Conservation (phyloP, 2,797 vertebrate species). For the Sternarchorhynchus goeldii region DNA sequence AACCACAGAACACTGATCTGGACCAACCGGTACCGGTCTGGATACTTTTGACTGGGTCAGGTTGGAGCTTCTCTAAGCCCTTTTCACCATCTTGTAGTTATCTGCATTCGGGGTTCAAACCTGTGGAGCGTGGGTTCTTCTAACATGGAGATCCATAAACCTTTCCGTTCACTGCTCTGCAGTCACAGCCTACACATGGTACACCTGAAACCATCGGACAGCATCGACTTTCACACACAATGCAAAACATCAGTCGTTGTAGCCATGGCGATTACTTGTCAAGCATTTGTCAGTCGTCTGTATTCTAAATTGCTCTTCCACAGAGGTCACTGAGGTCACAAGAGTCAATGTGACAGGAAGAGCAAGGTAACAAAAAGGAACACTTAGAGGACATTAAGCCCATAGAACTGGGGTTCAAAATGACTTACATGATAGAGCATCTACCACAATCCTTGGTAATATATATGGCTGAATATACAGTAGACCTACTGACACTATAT, state of each 20-base stretch:
- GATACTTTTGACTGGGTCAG: not conserved
- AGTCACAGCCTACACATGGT: not conserved
- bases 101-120: slow-evolving; percentile 6
- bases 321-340: slow-evolving; percentile 37
- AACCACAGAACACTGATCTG: no score
- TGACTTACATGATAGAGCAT: slow-evolving; percentile 3
- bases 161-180: not conserved
- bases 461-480: slow-evolving; percentile 14
- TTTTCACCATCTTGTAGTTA: not conserved
- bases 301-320: slow-evolving; percentile 11
- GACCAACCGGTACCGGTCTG: no score
- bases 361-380: slow-evolving; percentile 43
- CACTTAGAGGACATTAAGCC: slow-evolving; percentile 32
- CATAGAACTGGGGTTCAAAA: not conserved
- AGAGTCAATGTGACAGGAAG: slow-evolving; percentile 34
- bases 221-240: slow-evolving; percentile 25
- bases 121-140: slow-evolving; percentile 10
- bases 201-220: slow-evolving; percentile 2
- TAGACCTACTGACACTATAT: slow-evolving; percentile 10
- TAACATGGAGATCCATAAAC: not conserved
- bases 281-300: slow-evolving; percentile 4
- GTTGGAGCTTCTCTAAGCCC: slow-evolving; percentile 18
- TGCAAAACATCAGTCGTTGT: slow-evolving; percentile 3
- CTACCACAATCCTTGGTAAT: not conserved
- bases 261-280: not conserved